Evolutionary conservation across 2,113 vertebrate genomes (phyloP), one percentile per base, ranked within the genome.

Genomic region (Buteo buteo): DNA sequence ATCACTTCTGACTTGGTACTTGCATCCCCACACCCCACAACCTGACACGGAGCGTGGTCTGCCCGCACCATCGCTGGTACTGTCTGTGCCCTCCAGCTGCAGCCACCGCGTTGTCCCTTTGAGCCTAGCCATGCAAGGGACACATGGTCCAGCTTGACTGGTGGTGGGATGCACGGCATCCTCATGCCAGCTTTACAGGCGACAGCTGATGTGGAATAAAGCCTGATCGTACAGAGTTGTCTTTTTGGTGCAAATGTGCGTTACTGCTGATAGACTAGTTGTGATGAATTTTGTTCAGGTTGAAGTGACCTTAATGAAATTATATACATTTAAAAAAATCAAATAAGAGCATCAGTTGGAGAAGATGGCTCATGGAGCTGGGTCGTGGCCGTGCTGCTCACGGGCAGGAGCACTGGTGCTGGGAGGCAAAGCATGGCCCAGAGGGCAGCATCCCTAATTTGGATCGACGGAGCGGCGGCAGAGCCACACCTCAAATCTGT

Each of bases 401-500:
- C 0, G 4, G 36, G 42, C 40, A 70, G 42, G 32, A 86, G 36
- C 17, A 6, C 34, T 47, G 36, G 10, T 84, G 57, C 69, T 8
- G 3, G 42, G 55, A 74, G 57, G 31, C 55, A 58, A 66, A 79
- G 36, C 3, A 1, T 69, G 61, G 29, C 58, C 58, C 31, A 11
- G 74, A 81, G 64, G 58, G 74, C 47, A 82, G 28, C 38, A 67
- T 50, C 42, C 16, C 38, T 90, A 28, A 79, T 90, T 64, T 4
- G 0, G 44, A 55, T 79, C 5, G 13, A 70, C 2, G 26, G 26
- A 57, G 59, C 2, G 4, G 40, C 4, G 1, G 15, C 2, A 1
- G 21, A 79, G 34, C 55, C 73, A 49, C 70, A 62, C 50, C 74
- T 90, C 38, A 79, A 52, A 85, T 78, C 55, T 73, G 19, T 71